These are phyloP conservation scores for Lycaena phlaeas DNA, from an alignment of 2,888 invertebrate genomes.

Conservation along the genomic window DNA sequence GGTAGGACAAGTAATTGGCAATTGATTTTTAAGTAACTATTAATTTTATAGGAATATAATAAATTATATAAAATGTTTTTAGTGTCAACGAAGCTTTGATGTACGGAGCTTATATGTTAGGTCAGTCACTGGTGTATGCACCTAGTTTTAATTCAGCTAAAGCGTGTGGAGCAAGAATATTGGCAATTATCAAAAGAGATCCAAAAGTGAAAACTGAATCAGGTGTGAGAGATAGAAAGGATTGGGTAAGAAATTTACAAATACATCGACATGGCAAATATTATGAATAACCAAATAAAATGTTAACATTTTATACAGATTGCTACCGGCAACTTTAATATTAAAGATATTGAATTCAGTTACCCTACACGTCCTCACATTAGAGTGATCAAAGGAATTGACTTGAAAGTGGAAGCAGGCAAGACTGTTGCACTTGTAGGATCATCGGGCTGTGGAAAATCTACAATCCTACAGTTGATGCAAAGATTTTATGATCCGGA, in stretches of 20 bases:
- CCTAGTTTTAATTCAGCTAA: conserved; percentile 83
- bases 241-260: conserved; percentile 39
- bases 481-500: conserved; percentile 86
- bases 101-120: conserved; percentile 85
- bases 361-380: conserved; percentile 86
- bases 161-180: conserved; percentile 46
- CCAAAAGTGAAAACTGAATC: conserved; percentile 46
- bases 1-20: too few relatives aligned
- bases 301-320: conserved; percentile 35
- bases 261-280: background rate
- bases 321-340: conserved; percentile 77
- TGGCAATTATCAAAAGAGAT: conserved; percentile 42
- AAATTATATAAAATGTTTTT: background rate
- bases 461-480: conserved; percentile 83
- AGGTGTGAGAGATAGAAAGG: conserved; percentile 38
- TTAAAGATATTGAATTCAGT: conserved; percentile 80
- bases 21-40: too few relatives aligned
- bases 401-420: conserved; percentile 77
- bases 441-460: conserved; percentile 85
- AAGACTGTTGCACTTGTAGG: conserved; percentile 84
- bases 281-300: background rate
- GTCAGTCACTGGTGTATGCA: conserved; percentile 82
- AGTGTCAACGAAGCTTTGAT: conserved; percentile 83
- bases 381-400: conserved; percentile 79
- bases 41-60: too few relatives aligned